Percentiles rank a stretch among this genome's conserved stretches.
Conservation (phyloP, 2,888 invertebrate genomes). For the Leistus spinibarbis region DNA sequence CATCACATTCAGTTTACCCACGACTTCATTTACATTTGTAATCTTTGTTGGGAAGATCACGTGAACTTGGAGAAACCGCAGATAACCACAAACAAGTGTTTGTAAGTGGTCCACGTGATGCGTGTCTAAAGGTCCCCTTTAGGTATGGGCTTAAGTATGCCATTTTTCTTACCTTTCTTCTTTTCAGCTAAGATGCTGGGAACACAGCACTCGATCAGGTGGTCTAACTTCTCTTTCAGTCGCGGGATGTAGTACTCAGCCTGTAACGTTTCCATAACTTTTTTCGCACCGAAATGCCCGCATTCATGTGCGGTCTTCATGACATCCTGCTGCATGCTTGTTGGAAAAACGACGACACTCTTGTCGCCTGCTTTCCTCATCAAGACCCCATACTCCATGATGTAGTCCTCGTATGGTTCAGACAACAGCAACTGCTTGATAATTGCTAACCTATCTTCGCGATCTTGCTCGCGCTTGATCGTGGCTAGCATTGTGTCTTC, state of each 20-base stretch:
- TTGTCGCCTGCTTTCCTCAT: conserved; percentile 11
- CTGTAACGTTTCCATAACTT: conserved; percentile 30
- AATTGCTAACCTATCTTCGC: conserved; percentile 32
- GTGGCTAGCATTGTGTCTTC: conserved; percentile 21
- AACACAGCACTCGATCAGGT: conserved; percentile 35
- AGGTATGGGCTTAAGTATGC: conserved; percentile 26
- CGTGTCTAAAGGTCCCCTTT: conserved; percentile 31
- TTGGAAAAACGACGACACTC: conserved; percentile 31
- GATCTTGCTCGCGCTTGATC: conserved; percentile 32
- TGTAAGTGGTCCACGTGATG: conserved; percentile 39
- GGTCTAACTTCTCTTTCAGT: conserved; percentile 36
- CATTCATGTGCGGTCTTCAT: conserved; percentile 35
- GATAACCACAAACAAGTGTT: conserved; percentile 35
- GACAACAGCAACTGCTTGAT: conserved; percentile 36
- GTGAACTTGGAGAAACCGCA: conserved; percentile 38
- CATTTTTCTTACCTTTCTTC: conserved; percentile 40
- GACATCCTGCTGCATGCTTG: conserved; percentile 31
- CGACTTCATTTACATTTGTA: conserved; percentile 28
- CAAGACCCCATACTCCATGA: conserved; percentile 27
- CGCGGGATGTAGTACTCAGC: conserved; percentile 37
- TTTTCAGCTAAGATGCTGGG: conserved; percentile 35
- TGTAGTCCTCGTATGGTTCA: conserved; percentile 39
- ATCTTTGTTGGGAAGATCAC: conserved; percentile 40
- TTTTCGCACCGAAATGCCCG: conserved; percentile 39
- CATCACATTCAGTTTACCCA: conserved; percentile 23